phyloP scores from a whole-genome alignment of 2,888 invertebrate species.

The Onthophagus sagittarius region DNA sequence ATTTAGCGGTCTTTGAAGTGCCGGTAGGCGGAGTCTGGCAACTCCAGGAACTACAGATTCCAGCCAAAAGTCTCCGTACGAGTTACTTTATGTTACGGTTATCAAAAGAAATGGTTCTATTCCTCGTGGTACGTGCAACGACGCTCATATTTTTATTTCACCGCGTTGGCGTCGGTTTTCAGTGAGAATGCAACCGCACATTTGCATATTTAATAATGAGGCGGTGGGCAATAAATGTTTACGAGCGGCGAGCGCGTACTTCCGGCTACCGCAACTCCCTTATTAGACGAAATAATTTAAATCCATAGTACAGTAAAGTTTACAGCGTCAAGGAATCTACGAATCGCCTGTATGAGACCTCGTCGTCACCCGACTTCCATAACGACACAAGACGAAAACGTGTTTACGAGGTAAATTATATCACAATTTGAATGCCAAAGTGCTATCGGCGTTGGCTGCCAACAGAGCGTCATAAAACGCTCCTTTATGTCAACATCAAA shows the following conservation, averaged over 20 bases:
- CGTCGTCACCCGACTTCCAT: neutral
- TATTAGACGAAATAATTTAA: conserved; percentile 11
- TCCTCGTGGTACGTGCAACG: neutral
- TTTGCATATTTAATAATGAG: conserved; percentile 7
- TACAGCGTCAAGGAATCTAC: neutral
- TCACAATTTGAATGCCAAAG: neutral
- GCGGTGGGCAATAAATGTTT: conserved; percentile 5
- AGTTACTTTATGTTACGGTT: neutral
- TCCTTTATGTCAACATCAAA: neutral
- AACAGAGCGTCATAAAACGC: neutral
- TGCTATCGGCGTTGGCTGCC: neutral
- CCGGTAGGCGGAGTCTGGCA: neutral
- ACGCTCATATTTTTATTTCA: neutral
- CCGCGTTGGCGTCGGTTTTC: neutral
- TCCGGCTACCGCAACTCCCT: neutral
- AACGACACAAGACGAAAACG: neutral
- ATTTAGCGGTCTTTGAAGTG: neutral
- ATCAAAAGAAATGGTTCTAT: neutral
- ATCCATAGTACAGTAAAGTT: conserved; percentile 2
- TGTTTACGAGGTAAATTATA: conserved; percentile 19
- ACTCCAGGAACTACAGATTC: neutral
- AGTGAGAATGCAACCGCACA: neutral
- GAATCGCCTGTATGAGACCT: neutral
- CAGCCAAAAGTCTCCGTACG: neutral
- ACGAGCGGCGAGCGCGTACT: neutral